Base-by-base conservation (phyloP, 2,888 invertebrate species). In the Creontiades dilutus region DNA sequence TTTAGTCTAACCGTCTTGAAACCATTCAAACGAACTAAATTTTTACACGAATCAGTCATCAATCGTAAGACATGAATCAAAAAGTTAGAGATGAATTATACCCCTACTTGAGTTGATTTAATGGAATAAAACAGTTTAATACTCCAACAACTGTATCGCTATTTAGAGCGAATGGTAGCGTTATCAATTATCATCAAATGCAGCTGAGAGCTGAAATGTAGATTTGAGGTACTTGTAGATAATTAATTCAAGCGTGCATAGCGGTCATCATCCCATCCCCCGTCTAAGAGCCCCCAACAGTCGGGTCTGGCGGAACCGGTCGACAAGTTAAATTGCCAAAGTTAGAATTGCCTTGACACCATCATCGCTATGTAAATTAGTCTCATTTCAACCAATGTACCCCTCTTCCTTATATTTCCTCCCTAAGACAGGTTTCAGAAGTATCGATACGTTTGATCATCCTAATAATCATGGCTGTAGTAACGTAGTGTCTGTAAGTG, bases 261-360 rank as follows among this genome's bases (percentile, higher is more conserved):
- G 80, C 80, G 88, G 88, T 88, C 88, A 88, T 88, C 80, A 27
- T 16, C 23, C 68, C 55, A 78, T 23, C 23, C 52, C 27, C 52
- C n/a, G 46, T 46, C 80, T 14, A 28, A 23, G 28, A 48, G 52
- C n/a, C 19, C n/a, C 82, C 46, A 37, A 23, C 47, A 76, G 61
- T 27, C 37, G 85, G 23, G 57, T 46, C 47, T 37, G 48, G 86
- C 47, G 68, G 75, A 19, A 47, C 19, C 80, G 88, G 88, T 76
- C 88, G 88, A 88, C 88, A 88, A 88, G 88, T 88, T 88, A 88
- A 88, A 88, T 88, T 88, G 88, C 88, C 78, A 88, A 88, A 88
- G 88, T 88, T 88, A 55, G 88, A 68, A 88, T 88, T 88, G 88
- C 88, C 80, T 88, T 80, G 88, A 88, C 88, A 88, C 88, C 88